Evolutionary conservation across 1,140 invertebrate genomes (phyloP), one percentile per base, ranked within the genome.

Genomic region (Andrena cerasifolii): DNA sequence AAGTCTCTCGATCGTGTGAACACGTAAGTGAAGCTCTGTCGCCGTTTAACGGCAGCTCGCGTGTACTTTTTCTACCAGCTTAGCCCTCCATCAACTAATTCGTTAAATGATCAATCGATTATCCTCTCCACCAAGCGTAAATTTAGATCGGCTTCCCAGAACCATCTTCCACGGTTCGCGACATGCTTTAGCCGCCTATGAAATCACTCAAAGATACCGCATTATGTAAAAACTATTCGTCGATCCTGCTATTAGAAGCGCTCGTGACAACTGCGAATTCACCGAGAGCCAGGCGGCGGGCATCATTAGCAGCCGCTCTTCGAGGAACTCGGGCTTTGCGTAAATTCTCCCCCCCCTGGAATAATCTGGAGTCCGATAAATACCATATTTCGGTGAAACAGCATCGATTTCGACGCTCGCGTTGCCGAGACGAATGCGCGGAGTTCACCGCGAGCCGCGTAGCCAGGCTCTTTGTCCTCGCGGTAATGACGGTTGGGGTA

Each of bases 401-500:
- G 7, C 7, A 0, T 63, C 5, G 51, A 18, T 16, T 21, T 10
- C 12, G 7, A 21, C 43, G 12, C 21, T 68, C 12, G 3, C 12
- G 5, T 40, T 40, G 36, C 7, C 33, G 0, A 0, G n/a, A 43
- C 31, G 21, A 61, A 47, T 33, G 24, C 14, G 12, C 6, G 12
- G 24, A 26, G 5, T 53, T 21, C 33, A 33, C 49, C 49, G 26
- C 43, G 63, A 81, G 78, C 18, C 63, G 43, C 33, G 72, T 61
- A 16, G n/a, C 76, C n/a, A n/a, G 72, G 65, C 40, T 74, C 68
- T 84, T 86, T 86, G 63, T 80, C 26, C 53, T 26, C 33, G 0
- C 45, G 49, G 51, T 80, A 82, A 80, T 58, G 33, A 84, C 43
- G 65, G 63, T 89, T 88, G 83, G 71, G 87, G 78, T 89, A 89